Evolutionary conservation across 2,113 vertebrate species (phyloP).

Genomic region (Scopus umbretta): DNA sequence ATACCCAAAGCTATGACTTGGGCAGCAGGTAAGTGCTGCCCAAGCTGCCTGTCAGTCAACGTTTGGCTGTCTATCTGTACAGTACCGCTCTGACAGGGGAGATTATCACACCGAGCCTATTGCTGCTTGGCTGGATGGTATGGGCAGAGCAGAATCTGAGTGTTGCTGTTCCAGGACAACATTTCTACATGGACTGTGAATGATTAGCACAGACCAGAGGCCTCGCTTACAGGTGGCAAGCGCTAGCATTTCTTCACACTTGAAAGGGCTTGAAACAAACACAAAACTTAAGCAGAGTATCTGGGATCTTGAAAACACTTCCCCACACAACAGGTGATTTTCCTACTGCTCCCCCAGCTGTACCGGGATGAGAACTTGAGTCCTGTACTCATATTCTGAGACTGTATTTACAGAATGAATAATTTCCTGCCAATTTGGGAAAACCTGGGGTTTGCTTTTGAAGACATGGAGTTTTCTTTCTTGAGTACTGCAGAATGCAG

Average conservation of each 20-base stretch:
- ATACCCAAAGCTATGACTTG: background rate
- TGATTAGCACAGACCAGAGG: background rate
- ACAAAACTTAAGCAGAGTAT: background rate
- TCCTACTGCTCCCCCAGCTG: background rate
- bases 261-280: background rate
- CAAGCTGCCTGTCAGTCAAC: background rate
- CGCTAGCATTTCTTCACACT: background rate
- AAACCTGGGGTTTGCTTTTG: slow-evolving; percentile 1
- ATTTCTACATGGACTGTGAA: background rate
- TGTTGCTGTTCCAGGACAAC: background rate
- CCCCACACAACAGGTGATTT: background rate
- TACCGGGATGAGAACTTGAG: background rate
- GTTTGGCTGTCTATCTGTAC: background rate
- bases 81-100: accelerated
- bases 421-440: background rate
- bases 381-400: background rate
- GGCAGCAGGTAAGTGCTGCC: background rate
- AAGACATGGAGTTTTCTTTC: background rate
- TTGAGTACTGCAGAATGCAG: background rate
- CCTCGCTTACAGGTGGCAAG: background rate
- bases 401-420: background rate
- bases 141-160: background rate
- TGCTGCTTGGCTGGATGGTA: background rate
- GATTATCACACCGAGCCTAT: accelerated
- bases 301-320: background rate